Base-by-base conservation (phyloP, 2,888 invertebrate genomes). In the Drosophila anomelani region DNA sequence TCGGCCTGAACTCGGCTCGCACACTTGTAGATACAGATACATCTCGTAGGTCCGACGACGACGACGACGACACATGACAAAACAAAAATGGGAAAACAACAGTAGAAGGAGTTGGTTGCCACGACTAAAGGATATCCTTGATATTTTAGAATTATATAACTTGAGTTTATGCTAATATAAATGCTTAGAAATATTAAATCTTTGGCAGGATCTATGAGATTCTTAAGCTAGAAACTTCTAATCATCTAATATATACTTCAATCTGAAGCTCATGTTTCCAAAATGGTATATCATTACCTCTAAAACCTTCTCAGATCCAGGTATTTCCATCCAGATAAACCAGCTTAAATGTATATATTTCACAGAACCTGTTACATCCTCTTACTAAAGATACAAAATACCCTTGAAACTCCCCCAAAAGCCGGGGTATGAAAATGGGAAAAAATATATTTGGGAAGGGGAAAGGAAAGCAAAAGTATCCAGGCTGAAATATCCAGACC, bases 1-100 rank as follows among this genome's bases (percentile, higher is more conserved):
- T 61, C 67, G 62, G 53, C 72, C 62, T 66, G 32, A 20, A 13
- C 51, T 34, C 51, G 49, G 57, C 64, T 46, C 41, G 66, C 56
- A 44, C 69, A 77, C 76, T 78, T 68, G 75, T 57, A 58, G 79
- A 78, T 79, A 72, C 60, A 63, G 44, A 70, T 67, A 70, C 67
- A 67, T 67, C 67, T 67, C 49, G 46, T 54, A 57, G 66, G 57
- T 66, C 82, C 74, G 15, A 23, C 51, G 49, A 34, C 49, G 20
- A 34, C 49, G 20, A 20, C 20, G 51, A 36, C 51, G 74, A 80
- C 80, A 81, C 80, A 81, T 85, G 85, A 64, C 78, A 74, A 70
- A 62, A 44, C 62, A 69, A 70, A 59, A 70, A 51, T 53, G 34
- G 51, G 10, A 51, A 41, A 69, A 53, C 51, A 68, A 55, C 23